Evolutionary conservation across 2,113 vertebrate genomes (phyloP).

Genomic region (Peucedramus taeniatus): DNA sequence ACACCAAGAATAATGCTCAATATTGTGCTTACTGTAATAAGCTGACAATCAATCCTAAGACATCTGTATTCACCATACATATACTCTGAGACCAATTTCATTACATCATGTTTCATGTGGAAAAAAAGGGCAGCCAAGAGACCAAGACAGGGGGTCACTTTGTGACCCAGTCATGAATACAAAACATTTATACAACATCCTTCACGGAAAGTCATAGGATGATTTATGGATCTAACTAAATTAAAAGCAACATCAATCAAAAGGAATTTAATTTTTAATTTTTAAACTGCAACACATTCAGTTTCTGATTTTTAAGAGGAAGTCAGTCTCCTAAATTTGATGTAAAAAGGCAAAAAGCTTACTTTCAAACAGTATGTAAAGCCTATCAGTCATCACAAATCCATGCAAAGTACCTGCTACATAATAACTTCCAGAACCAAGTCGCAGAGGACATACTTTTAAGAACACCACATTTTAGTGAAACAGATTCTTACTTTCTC

Average conservation of each 20-base stretch:
- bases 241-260: constrained; percentile 57
- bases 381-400: neutral
- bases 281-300: neutral
- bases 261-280: constrained; percentile 17
- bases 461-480: neutral
- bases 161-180: neutral
- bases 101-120: neutral
- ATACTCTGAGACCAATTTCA: neutral
- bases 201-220: neutral
- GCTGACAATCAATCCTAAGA: neutral
- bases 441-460: neutral
- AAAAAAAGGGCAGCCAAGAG: neutral
- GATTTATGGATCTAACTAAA: constrained; percentile 46
- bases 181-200: neutral
- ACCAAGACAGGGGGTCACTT: neutral
- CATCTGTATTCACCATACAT: neutral
- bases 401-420: neutral
- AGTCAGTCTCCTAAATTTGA: neutral
- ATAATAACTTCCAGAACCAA: neutral
- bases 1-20: neutral
- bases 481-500: neutral
- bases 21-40: neutral
- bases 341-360: neutral
- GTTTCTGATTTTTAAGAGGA: neutral
- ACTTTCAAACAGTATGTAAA: neutral